phyloP scores from a whole-genome alignment of 2,888 invertebrate species.

The Xylota segnis region DNA sequence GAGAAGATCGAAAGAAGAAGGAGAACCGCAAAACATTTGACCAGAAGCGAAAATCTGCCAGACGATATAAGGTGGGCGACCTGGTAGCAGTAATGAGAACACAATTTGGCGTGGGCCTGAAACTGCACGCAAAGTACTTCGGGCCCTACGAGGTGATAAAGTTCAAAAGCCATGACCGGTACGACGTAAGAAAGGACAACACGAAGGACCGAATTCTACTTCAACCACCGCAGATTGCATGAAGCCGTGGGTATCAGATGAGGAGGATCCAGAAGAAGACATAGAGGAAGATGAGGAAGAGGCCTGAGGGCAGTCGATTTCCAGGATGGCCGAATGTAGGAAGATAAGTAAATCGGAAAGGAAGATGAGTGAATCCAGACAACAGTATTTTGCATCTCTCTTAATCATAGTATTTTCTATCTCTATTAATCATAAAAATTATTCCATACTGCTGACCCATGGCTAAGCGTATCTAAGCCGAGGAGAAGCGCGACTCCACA shows the following conservation, averaged over 20 bases:
- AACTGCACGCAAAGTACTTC: too few species aligned
- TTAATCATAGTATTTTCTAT: too few species aligned
- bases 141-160: conserved; percentile 41
- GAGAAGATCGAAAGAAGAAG: conserved; percentile 27
- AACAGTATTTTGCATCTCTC: too few species aligned
- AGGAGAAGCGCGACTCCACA: too few species aligned
- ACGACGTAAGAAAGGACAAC: conserved; percentile 28
- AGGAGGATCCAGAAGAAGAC: background rate
- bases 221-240: background rate
- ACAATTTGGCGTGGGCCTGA: too few species aligned
- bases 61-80: conserved; percentile 28
- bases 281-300: background rate
- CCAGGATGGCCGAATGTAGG: conserved; percentile 9
- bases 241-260: conserved; percentile 20
- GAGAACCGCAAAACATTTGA: conserved; percentile 53
- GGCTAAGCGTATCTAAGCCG: too few species aligned
- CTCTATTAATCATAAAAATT: too few species aligned
- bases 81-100: conserved; percentile 31
- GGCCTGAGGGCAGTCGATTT: conserved; percentile 1
- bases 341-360: too few species aligned
- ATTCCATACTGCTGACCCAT: too few species aligned
- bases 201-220: background rate
- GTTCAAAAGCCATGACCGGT: conserved; percentile 23
- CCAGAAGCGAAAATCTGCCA: conserved; percentile 12
- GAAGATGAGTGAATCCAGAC: too few species aligned